Base-by-base conservation (phyloP, 2,113 vertebrate species). In the Pipa parva region DNA sequence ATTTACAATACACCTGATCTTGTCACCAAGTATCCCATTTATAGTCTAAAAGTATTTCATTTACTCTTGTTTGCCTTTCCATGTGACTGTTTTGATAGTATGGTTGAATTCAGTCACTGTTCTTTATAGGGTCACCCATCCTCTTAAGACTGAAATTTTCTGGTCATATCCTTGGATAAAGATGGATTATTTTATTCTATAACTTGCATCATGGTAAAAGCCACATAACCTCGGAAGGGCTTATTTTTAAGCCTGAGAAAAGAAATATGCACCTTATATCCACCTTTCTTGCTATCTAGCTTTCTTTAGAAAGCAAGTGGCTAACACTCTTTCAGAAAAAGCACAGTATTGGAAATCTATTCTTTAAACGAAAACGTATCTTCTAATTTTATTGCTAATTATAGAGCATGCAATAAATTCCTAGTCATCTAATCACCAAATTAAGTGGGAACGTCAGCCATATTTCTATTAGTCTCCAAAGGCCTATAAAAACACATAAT, bases 381-480 rank as follows among this genome's bases (percentile, higher is more conserved):
- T 50, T 22, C 33, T 28, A 25, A 36, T 59, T 52, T n/a, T 60
- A 52, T 42, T 69, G 46, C 65, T 60, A 29, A 45, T 25, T 54
- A 59, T 27, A 60, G 29, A 69, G 51, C 57, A 54, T 70, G 66
- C 66, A 61, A 61, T 70, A 70, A 52, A 61, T 42, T 13, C 27
- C 22, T 52, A 37, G 3, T 60, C 48, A 61, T 70, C 20, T 59
- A 36, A 26, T 51, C 66, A 45, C 66, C 58, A 70, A 61, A 70
- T 37, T 15, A 59, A 28, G 57, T 54, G 58, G 66, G 18, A 70
- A 70, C 22, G 58, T 57, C 57, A 70, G 66, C 66, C 66, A 70
- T 70, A 70, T 61, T 24, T 61, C 21, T 54, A 24, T 54, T 27
- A 20, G 33, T 54, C 66, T 61, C 58, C 58, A 46, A 54, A 61